phyloP scores from a whole-genome alignment of 2,888 invertebrate genomes.

The Cremastinae sp. region DNA sequence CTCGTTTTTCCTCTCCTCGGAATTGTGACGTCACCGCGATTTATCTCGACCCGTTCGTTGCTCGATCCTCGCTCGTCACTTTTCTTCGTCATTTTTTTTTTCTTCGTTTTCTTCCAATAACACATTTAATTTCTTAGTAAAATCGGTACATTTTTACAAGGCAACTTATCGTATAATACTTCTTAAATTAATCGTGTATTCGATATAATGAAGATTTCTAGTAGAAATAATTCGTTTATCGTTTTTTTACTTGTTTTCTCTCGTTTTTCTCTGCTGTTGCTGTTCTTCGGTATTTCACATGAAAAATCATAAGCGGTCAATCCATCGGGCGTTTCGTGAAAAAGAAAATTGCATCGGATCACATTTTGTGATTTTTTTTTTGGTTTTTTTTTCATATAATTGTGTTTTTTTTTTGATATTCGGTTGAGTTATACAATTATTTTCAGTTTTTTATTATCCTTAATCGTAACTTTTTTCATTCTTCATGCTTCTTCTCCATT shows the following conservation, averaged over 20 bases:
- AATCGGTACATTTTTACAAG: slow-evolving; percentile 77
- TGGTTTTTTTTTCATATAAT: not conserved
- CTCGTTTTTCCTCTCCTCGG: slow-evolving; percentile 17
- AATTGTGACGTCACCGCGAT: not conserved
- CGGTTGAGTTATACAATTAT: slow-evolving; percentile 8
- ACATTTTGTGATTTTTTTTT: slow-evolving; percentile 7
- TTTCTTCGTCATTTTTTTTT: not conserved
- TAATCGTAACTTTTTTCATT: slow-evolving; percentile 9
- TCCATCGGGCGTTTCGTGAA: slow-evolving; percentile 15
- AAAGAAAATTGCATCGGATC: not conserved
- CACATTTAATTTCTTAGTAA: slow-evolving; percentile 76
- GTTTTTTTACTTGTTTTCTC: not conserved
- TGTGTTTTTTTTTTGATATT: slow-evolving; percentile 3
- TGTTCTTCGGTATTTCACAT: slow-evolving; percentile 16
- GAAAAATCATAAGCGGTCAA: slow-evolving; percentile 18
- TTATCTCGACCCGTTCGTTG: slow-evolving; percentile 14
- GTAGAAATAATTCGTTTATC: slow-evolving; percentile 31
- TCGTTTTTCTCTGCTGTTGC: not conserved
- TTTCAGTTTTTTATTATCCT: slow-evolving; percentile 1
- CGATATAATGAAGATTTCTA: slow-evolving; percentile 60
- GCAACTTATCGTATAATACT: slow-evolving; percentile 75
- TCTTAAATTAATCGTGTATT: slow-evolving; percentile 70
- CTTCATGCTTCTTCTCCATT: not conserved
- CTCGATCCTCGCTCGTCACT: slow-evolving; percentile 11
- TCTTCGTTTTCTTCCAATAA: slow-evolving; percentile 69